These are phyloP conservation scores for Drosophila ironensis DNA, from an alignment of 1,140 invertebrate genomes.

Conservation along the genomic window DNA sequence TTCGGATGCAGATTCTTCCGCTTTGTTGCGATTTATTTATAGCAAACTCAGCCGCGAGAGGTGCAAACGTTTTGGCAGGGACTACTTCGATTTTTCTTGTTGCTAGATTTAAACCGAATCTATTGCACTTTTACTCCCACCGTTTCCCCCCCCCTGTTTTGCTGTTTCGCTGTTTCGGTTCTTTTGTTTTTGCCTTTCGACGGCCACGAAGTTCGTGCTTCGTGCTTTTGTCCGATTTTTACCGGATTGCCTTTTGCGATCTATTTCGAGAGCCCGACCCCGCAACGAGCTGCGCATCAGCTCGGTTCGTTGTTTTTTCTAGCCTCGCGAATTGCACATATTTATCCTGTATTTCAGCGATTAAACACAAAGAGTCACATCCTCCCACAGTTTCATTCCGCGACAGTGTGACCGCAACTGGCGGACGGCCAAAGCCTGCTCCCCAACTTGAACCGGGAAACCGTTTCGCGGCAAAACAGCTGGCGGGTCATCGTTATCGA, in stretches of 20 bases:
- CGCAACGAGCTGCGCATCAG: neutral
- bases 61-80: slow-evolving; percentile 28
- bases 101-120: slow-evolving; percentile 48
- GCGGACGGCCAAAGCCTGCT: no score
- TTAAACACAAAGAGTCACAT: neutral
- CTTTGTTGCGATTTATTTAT: slow-evolving; percentile 47
- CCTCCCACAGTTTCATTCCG: neutral
- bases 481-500: no score
- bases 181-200: slow-evolving; percentile 15
- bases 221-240: no score
- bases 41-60: slow-evolving; percentile 26
- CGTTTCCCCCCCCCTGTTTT: no score
- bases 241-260: no score
- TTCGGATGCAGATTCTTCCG: neutral
- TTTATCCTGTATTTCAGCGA: neutral
- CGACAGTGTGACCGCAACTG: neutral
- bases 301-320: neutral
- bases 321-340: neutral
- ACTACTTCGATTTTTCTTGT: slow-evolving; percentile 56
- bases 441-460: no score
- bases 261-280: no score
- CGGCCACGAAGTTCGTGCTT: slow-evolving; percentile 27
- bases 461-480: no score
- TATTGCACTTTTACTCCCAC: slow-evolving; percentile 71
- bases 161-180: slow-evolving; percentile 21